Conservation (phyloP, 2,113 vertebrate genomes). For the Rhipidura dahli region DNA sequence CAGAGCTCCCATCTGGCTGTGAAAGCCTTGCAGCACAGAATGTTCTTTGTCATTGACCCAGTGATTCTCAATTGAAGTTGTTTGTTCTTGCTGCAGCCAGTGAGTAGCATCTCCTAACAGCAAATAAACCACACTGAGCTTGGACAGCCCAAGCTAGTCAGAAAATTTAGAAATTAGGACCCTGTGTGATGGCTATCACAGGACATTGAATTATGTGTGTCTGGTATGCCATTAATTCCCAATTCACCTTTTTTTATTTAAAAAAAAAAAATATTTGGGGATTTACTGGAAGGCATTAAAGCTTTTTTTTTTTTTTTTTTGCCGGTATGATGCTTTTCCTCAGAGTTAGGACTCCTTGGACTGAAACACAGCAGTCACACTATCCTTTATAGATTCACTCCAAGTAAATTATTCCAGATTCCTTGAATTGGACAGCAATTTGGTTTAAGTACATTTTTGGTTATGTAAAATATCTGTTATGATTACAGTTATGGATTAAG, state of each 20-base stretch:
- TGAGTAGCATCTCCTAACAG: neutral
- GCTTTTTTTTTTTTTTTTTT: neutral
- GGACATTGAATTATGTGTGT: neutral
- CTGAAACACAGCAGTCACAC: neutral
- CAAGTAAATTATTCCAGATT: neutral
- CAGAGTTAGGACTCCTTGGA: neutral
- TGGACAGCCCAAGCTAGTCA: neutral
- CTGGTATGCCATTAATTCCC: neutral
- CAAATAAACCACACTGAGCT: neutral
- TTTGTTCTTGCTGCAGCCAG: neutral
- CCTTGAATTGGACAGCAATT: neutral
- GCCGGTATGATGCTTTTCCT: neutral
- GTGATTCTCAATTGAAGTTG: neutral
- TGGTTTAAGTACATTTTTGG: neutral
- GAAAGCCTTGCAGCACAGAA: neutral
- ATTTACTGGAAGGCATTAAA: neutral
- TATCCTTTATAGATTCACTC: neutral
- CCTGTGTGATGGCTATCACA: neutral
- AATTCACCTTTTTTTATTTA: neutral
- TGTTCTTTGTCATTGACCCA: neutral
- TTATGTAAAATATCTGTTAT: neutral
- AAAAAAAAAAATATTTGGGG: neutral
- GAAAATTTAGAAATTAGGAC: neutral
- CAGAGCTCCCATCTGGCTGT: neutral
- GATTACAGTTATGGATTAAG: constrained; percentile 6